These are phyloP conservation scores for Ectemnius continuus DNA, from an alignment of 2,888 invertebrate genomes.

Conservation along the genomic window DNA sequence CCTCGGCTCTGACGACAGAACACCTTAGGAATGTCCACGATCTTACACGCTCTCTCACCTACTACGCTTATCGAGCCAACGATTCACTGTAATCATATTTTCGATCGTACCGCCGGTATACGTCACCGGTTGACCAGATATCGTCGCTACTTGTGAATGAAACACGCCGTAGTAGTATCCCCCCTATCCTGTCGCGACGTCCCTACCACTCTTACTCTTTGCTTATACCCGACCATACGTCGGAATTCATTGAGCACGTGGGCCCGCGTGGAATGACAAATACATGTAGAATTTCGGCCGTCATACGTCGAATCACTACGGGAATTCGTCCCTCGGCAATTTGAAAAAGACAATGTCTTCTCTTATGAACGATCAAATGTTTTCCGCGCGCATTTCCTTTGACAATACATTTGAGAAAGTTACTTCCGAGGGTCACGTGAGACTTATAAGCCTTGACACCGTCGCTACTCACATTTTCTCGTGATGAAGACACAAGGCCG, in stretches of 20 bases:
- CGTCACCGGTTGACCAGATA: constrained; percentile 51
- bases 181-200: constrained; percentile 30
- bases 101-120: constrained; percentile 26
- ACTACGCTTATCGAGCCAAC: constrained; percentile 15
- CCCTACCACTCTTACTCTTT: constrained; percentile 42
- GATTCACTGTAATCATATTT: constrained; percentile 30
- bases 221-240: constrained; percentile 22
- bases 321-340: neutral
- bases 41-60: no score
- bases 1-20: neutral
- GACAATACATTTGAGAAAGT: neutral
- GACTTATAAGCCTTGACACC: no score
- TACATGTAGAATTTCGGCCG: constrained; percentile 27
- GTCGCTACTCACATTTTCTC: constrained; percentile 86
- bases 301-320: neutral
- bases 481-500: constrained; percentile 87
- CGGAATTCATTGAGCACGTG: constrained; percentile 50
- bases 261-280: constrained; percentile 45
- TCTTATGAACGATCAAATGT: no score
- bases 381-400: neutral
- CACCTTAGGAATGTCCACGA: neutral
- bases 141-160: constrained; percentile 53
- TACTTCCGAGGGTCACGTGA: neutral
- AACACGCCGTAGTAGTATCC: constrained; percentile 40
- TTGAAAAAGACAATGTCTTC: neutral